These are phyloP conservation scores for Mactra quadrangularis DNA, from an alignment of 1,140 invertebrate species.

Conservation along the genomic window DNA sequence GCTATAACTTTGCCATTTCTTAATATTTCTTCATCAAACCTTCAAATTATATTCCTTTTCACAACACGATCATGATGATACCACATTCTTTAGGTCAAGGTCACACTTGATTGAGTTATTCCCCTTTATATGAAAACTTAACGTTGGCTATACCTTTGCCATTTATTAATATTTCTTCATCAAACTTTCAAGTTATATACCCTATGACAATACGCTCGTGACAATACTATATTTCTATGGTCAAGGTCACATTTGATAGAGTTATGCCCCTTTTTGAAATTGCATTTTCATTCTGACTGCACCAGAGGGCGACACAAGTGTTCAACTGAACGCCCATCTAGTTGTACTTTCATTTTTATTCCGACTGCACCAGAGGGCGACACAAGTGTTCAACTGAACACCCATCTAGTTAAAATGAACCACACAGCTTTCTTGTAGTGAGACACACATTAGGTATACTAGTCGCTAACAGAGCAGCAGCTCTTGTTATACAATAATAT, in stretches of 20 bases:
- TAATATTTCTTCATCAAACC: not conserved
- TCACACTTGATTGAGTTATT: not conserved
- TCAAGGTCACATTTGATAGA: too few species aligned
- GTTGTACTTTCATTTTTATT: too few species aligned
- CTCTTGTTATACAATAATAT: too few species aligned
- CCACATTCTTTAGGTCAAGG: not conserved
- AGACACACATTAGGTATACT: too few species aligned
- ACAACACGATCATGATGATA: not conserved
- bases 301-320: too few species aligned
- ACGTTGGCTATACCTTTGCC: not conserved
- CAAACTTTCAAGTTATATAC: not conserved
- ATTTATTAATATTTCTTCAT: constrained; percentile 11
- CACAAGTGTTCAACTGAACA: too few species aligned
- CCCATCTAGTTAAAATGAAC: too few species aligned
- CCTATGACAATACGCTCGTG: not conserved
- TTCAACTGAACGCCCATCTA: too few species aligned
- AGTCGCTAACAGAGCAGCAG: too few species aligned
- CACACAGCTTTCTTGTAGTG: too few species aligned
- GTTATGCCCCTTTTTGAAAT: constrained; percentile 3
- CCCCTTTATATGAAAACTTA: constrained; percentile 14
- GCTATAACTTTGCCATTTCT: constrained; percentile 9
- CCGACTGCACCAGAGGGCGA: too few species aligned
- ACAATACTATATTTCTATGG: not conserved
- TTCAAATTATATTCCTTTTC: not conserved
- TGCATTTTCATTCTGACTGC: too few species aligned